A percentile compares a stretch with the other conserved stretches of the same genome.
Conservation (phyloP, 1,140 invertebrate species). For the Danaus melanippus region DNA sequence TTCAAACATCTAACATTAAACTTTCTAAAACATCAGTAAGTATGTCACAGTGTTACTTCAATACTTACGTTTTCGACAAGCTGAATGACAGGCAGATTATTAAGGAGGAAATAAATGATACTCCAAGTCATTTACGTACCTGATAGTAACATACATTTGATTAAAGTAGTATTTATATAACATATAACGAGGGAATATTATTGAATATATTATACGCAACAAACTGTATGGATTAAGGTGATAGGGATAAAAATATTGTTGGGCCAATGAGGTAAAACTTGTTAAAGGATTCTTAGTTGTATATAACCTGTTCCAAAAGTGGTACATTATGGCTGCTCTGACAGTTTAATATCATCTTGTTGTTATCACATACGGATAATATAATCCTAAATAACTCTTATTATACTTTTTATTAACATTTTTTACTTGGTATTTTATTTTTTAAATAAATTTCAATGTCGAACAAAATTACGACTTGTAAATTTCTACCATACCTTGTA, state of each 20-base stretch:
- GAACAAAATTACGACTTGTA: no score
- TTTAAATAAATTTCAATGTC: no score
- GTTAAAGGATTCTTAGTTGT: no score
- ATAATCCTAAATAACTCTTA: no score
- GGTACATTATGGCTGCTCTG: no score
- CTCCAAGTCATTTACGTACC: slow-evolving; percentile 26
- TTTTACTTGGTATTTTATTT: no score
- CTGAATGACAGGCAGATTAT: slow-evolving; percentile 10
- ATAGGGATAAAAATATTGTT: no score
- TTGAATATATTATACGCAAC: slow-evolving; percentile 11
- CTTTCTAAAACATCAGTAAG: slow-evolving; percentile 19
- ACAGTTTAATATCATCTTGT: no score
- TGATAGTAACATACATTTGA: slow-evolving; percentile 30
- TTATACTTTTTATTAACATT: no score
- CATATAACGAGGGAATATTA: slow-evolving; percentile 21
- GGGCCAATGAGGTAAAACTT: no score
- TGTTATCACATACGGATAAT: no score
- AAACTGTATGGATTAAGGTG: slow-evolving; percentile 11
- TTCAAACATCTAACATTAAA: slow-evolving; percentile 10
- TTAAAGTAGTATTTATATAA: slow-evolving; percentile 21
- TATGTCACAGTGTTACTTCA: slow-evolving; percentile 19
- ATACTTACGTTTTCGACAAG: slow-evolving; percentile 19
- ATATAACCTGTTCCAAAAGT: slow-evolving; percentile 10
- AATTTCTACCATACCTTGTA: no score
- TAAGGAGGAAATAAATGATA: slow-evolving; percentile 15